Evolutionary conservation across 2,113 vertebrate genomes (phyloP).

Genomic region (Crocuta crocuta): DNA sequence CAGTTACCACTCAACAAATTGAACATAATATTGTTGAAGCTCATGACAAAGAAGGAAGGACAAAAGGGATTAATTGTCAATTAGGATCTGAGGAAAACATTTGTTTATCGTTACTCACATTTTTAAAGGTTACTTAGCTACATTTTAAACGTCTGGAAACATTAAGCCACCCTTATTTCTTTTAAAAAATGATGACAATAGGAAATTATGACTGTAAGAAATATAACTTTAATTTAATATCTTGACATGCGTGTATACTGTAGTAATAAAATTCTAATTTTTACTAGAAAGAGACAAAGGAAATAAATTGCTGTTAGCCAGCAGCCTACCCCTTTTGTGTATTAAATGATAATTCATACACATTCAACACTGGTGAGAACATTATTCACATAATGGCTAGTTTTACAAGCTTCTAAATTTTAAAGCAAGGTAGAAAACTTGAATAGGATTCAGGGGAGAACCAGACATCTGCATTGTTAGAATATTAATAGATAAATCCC

Average conservation of each 20-base stretch:
- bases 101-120: constrained; percentile 72
- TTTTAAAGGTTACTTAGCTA: constrained; percentile 66
- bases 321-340: background rate
- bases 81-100: constrained; percentile 82
- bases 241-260: background rate
- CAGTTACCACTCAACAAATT: constrained; percentile 78
- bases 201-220: background rate
- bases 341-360: background rate
- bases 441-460: background rate
- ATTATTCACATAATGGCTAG: background rate
- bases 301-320: background rate
- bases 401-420: background rate
- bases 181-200: constrained; percentile 51
- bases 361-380: background rate
- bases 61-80: constrained; percentile 80
- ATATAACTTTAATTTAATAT: constrained; percentile 61
- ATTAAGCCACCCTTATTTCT: constrained; percentile 59
- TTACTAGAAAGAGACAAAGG: constrained; percentile 9
- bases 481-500: background rate
- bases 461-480: background rate
- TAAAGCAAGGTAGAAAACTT: background rate
- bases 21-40: constrained; percentile 82
- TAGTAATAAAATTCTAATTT: constrained; percentile 38
- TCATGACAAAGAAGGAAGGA: constrained; percentile 83
- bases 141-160: constrained; percentile 61